phyloP scores from a whole-genome alignment of 2,113 vertebrate species.

The Sander lucioperca region DNA sequence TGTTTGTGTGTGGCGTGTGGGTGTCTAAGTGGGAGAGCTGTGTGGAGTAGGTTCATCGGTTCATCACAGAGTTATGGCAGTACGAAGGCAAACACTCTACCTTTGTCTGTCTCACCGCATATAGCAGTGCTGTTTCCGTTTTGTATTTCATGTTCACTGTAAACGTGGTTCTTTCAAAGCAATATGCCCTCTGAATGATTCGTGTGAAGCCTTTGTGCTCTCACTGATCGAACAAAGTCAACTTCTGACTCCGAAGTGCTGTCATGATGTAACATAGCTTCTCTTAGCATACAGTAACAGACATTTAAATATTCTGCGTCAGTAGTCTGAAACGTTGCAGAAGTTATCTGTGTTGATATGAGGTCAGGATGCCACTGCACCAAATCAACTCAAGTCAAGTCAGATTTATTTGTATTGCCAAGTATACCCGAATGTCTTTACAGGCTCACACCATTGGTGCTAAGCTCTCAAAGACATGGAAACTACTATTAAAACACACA shows the following conservation, averaged over 20 bases:
- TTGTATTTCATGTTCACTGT: conserved; percentile 43
- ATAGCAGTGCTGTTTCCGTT: conserved; percentile 45
- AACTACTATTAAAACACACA: conserved; percentile 15
- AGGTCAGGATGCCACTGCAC: neutral
- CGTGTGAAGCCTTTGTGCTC: conserved; percentile 26
- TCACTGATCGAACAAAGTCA: conserved; percentile 29
- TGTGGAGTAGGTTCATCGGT: conserved; percentile 71
- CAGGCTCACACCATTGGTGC: neutral
- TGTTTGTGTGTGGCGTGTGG: conserved; percentile 47
- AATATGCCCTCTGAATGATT: conserved; percentile 26
- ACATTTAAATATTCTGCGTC: conserved; percentile 8
- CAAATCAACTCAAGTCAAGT: conserved; percentile 3
- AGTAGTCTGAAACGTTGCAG: neutral
- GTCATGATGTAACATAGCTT: conserved; percentile 10
- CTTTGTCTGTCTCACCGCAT: conserved; percentile 62
- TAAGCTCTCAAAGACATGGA: conserved; percentile 35
- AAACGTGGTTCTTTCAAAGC: conserved; percentile 40
- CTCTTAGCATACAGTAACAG: neutral
- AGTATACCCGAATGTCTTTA: conserved; percentile 23
- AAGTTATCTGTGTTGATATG: neutral
- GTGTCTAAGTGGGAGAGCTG: conserved; percentile 76
- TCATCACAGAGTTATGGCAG: conserved; percentile 62
- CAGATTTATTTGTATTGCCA: conserved; percentile 8
- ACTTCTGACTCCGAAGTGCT: conserved; percentile 34
- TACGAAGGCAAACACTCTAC: conserved; percentile 58